These are phyloP conservation scores for Cyphomyrus discorhynchus DNA, from an alignment of 2,113 vertebrate species.

Conservation along the genomic window DNA sequence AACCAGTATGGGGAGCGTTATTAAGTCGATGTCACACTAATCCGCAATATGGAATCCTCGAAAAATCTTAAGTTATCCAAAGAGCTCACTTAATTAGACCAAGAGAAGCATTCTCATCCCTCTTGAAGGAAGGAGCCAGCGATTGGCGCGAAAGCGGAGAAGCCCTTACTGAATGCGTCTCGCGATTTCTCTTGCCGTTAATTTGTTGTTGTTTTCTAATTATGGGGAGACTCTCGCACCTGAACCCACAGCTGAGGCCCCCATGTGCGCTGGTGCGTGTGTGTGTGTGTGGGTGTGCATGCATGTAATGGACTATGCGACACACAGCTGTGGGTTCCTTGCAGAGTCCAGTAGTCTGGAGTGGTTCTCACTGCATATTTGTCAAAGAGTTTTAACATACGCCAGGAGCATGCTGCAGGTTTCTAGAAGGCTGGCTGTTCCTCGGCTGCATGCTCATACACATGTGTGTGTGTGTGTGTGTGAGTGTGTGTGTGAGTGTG, in stretches of 20 bases:
- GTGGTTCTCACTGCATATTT: neutral
- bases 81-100: neutral
- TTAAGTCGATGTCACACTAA: neutral
- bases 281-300: neutral
- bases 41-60: neutral
- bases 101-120: neutral
- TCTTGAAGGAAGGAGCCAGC: neutral
- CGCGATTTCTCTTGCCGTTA: neutral
- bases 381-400: neutral
- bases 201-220: conserved; percentile 10
- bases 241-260: conserved; percentile 13
- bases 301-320: neutral
- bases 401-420: neutral
- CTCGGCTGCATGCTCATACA: neutral
- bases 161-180: neutral
- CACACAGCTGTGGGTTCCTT: conserved; percentile 10
- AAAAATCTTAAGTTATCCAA: neutral
- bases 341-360: neutral
- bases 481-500: neutral
- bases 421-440: neutral
- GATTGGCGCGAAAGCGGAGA: neutral
- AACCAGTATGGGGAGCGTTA: neutral
- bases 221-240: neutral
- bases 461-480: neutral
- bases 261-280: neutral